Evolutionary conservation across 2,888 invertebrate genomes (phyloP), one percentile per base, ranked within the genome.

Genomic region (Cataglyphis albicans): DNA sequence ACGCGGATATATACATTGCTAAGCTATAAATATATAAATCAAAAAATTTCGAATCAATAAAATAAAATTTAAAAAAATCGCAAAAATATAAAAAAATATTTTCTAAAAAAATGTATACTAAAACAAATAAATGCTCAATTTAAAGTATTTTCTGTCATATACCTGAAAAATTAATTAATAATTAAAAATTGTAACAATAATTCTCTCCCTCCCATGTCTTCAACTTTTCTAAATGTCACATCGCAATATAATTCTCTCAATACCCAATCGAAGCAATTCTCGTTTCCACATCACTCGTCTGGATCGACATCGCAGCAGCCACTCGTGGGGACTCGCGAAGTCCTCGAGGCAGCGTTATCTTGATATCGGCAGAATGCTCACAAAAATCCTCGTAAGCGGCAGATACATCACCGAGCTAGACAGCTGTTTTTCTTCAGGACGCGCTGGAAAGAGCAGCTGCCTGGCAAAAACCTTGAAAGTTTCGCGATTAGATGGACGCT

Each of bases 401-500:
- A 70, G 83, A 83, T 80, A 63, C 78, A 68, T 78, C 83, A 80
- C 52, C 44, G 52, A 35, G 70, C 80, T 32, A 80, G 72, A 70
- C 83, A 83, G 72, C 68, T 72, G 83, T 83, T 81, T 83, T 83
- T 83, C 83, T 72, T 81, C 67, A 82, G 15, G 32, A 32, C 29
- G 64, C 15, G 29, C 72, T 63, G 59, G 41, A 67, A 75, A 81
- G 59, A 73, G 61, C 35, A 67, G 55, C 61, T 72, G 52, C 63
- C 78, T 18, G 48, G 57, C 57, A 68, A 81, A 84, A 86, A 81
- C 73, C 78, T 83, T 72, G 73, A 80, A 89, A 90, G 82, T 89
- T 90, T 85, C 82, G 64, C 84, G 82, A 84, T 88, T 84, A 84
- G 21, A 88, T 72, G 73, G 21, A 88, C 74, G 73, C 61, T 68